These are phyloP conservation scores for Drosophila pseudotakahashii DNA, from an alignment of 2,888 invertebrate genomes.

Conservation along the genomic window DNA sequence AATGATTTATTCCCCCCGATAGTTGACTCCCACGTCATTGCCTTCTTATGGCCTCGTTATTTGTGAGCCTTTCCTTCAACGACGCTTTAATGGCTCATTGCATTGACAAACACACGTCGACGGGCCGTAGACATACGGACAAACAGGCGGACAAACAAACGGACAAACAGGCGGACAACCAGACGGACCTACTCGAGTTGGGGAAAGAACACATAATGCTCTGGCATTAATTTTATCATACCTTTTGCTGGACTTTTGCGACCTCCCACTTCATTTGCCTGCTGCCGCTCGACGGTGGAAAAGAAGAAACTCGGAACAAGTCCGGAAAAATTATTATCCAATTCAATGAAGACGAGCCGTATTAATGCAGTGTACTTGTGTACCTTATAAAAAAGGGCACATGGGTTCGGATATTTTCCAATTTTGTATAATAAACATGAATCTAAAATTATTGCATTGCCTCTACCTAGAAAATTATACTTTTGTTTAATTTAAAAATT, in stretches of 20 bases:
- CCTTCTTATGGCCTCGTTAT: slow-evolving; percentile 46
- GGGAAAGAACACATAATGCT: slow-evolving; percentile 48
- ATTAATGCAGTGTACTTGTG: neutral
- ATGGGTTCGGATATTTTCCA: neutral
- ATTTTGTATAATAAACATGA: neutral
- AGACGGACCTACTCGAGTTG: neutral
- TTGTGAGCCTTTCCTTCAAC: slow-evolving; percentile 46
- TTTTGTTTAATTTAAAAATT: too few species aligned
- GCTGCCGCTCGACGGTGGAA: slow-evolving; percentile 33
- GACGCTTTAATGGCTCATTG: slow-evolving; percentile 60
- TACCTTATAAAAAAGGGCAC: neutral
- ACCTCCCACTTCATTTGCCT: slow-evolving; percentile 46
- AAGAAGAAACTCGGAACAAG: slow-evolving; percentile 1
- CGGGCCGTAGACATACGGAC: slow-evolving; percentile 17
- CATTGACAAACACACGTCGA: slow-evolving; percentile 29
- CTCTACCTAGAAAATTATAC: too few species aligned
- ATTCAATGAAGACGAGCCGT: slow-evolving; percentile 2
- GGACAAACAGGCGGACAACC: slow-evolving; percentile 23
- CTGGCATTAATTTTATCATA: slow-evolving; percentile 68
- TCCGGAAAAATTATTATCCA: neutral
- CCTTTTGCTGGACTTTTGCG: slow-evolving; percentile 36
- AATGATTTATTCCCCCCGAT: slow-evolving; percentile 43
- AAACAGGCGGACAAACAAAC: slow-evolving; percentile 21
- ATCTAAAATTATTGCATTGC: neutral
- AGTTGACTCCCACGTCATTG: slow-evolving; percentile 35